These are phyloP conservation scores for Luperina nickerlii DNA, from an alignment of 2,888 invertebrate species.

Conservation along the genomic window DNA sequence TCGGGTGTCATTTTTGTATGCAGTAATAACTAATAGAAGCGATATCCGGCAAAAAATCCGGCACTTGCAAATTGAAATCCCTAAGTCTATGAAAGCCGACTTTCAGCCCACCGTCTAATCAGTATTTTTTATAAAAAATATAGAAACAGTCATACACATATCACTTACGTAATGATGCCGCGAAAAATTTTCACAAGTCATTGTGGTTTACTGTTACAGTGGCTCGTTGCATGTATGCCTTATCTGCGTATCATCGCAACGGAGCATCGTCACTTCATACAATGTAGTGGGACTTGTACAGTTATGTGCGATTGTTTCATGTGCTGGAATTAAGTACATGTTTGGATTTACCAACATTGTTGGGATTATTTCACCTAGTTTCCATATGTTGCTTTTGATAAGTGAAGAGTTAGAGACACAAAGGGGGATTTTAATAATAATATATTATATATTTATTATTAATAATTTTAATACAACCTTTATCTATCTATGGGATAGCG, in stretches of 20 bases:
- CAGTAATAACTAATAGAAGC: no score
- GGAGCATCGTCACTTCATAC: slow-evolving; percentile 8
- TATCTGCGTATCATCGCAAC: slow-evolving; percentile 40
- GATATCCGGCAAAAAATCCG: no score
- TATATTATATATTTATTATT: no score
- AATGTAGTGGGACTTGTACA: slow-evolving; percentile 10
- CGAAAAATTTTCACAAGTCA: slow-evolving; percentile 2
- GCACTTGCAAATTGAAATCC: no score
- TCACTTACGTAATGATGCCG: slow-evolving; percentile 7
- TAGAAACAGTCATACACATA: neutral
- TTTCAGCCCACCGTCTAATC: neutral
- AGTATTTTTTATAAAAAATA: neutral
- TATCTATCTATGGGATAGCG: no score
- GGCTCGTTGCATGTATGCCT: slow-evolving; percentile 7
- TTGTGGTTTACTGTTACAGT: slow-evolving; percentile 24
- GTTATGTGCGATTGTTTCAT: slow-evolving; percentile 30
- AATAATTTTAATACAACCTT: no score
- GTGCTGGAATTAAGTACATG: neutral
- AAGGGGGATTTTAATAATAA: neutral
- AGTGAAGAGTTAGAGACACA: neutral
- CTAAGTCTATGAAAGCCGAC: no score
- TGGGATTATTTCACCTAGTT: neutral
- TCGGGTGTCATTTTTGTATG: no score
- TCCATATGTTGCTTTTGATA: neutral
- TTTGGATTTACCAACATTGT: slow-evolving; percentile 6